Base-by-base conservation (phyloP, 2,113 vertebrate genomes). In the Syngnathus typhle region DNA sequence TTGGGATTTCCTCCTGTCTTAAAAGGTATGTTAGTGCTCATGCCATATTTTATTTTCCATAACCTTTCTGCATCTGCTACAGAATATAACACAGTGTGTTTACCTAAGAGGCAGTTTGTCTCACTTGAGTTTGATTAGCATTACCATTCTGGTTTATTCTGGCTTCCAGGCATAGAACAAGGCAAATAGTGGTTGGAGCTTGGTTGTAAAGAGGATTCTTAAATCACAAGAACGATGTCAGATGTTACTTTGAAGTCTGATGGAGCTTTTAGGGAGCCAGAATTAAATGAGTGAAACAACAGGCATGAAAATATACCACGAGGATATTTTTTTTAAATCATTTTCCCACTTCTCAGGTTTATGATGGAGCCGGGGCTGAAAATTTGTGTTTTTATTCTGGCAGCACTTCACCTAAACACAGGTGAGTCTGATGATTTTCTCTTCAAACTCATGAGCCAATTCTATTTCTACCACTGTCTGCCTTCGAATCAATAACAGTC, bases 381-480 rank as follows among this genome's bases (percentile, higher is more conserved):
- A 60, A 27, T 82, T 71, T 38, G 63, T 43, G 38, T 74, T 62
- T 43, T 89, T 63, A 44, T 84, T 59, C 56, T 87, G 64, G 4
- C 79, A 19, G 55, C 74, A 67, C 5, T 79, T n/a, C 79, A 60
- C 47, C 74, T 80, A 10, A 82, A 44, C 12, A 80, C 79, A 83
- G 87, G 90, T 91, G 80, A 89, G 88, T 80, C 6, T 51, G 13
- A n/a, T 27, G 15, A 21, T 18, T n/a, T 55, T 60, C 15, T 44
- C 19, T 44, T 60, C 64, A 6, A 23, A 68, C 16, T 63, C 37
- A 18, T 16, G 27, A 23, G 8, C 49, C 10, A 32, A 38, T 71
- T 55, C 55, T 1, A 7, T 68, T 21, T 7, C 9, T 37, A 68
- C 55, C 19, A 49, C 54, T 2, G 10, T 47, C 32, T 44, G 27